Evolutionary conservation across 2,797 vertebrate genomes (phyloP).

Genomic region (Chaenodraco wilsoni): DNA sequence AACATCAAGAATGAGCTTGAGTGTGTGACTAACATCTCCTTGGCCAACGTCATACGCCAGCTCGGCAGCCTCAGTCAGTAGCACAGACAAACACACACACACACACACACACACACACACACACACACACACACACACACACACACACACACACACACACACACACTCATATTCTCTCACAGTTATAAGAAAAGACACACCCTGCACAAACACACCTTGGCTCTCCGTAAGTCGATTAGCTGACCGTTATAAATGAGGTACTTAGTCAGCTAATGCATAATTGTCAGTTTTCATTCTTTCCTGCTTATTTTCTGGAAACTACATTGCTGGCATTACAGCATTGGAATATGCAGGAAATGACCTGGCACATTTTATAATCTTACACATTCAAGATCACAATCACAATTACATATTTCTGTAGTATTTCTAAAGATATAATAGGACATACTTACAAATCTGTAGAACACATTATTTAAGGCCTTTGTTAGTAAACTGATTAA

Average conservation of each 20-base stretch:
- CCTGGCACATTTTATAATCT: constrained; percentile 2
- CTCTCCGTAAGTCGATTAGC: background rate
- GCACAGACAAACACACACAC: constrained; percentile 9
- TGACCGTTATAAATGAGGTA: background rate
- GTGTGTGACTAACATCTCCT: constrained; percentile 98
- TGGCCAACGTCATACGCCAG: constrained; percentile 98
- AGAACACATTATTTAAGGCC: background rate
- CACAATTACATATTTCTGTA: background rate
- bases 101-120: constrained; percentile 16
- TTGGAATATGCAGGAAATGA: background rate
- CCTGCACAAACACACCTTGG: background rate
- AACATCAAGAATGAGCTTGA: constrained; percentile 98
- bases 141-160: constrained; percentile 10
- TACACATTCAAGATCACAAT: background rate
- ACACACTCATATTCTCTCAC: constrained; percentile 1
- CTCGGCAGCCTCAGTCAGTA: constrained; percentile 98
- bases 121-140: background rate
- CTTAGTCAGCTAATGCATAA: constrained; percentile 16
- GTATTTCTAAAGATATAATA: too few relatives aligned
- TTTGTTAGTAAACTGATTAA: background rate
- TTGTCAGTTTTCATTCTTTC: constrained; percentile 11
- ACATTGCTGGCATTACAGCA: background rate
- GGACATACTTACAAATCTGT: too few relatives aligned
- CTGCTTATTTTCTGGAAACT: background rate
- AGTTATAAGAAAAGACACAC: constrained; percentile 11